phyloP scores from a whole-genome alignment of 2,888 invertebrate species.

The Drosophila nr. fundita region DNA sequence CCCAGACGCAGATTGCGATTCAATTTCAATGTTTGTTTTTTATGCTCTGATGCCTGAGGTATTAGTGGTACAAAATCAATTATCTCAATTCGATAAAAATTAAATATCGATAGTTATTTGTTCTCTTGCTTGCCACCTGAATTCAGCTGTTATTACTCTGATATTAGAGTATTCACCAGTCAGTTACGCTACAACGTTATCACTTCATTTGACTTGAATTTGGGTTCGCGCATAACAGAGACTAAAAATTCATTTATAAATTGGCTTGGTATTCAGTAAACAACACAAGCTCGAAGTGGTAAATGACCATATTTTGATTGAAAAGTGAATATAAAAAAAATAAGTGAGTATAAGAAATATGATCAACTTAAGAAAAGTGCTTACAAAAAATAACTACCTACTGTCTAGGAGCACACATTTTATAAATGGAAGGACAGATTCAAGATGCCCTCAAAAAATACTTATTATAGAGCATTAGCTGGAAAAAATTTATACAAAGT shows the following conservation, averaged over 20 bases:
- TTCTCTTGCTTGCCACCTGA: background rate
- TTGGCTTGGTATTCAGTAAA: slow-evolving; percentile 18
- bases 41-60: background rate
- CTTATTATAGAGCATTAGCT: background rate
- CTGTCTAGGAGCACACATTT: background rate
- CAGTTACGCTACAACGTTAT: background rate
- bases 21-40: slow-evolving; percentile 52
- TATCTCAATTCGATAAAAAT: background rate
- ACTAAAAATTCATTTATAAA: slow-evolving; percentile 32
- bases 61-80: background rate
- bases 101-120: background rate
- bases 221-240: slow-evolving; percentile 1
- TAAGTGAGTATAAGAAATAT: background rate
- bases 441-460: background rate
- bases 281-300: background rate
- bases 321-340: background rate
- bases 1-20: slow-evolving; percentile 52
- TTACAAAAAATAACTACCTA: background rate
- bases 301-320: background rate
- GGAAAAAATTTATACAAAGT: background rate
- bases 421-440: background rate
- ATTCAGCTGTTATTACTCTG: background rate
- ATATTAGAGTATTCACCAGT: background rate
- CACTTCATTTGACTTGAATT: slow-evolving; percentile 17
- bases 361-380: background rate